These are phyloP conservation scores for Myotis vivesi DNA, from an alignment of 2,797 vertebrate species.

Conservation along the genomic window DNA sequence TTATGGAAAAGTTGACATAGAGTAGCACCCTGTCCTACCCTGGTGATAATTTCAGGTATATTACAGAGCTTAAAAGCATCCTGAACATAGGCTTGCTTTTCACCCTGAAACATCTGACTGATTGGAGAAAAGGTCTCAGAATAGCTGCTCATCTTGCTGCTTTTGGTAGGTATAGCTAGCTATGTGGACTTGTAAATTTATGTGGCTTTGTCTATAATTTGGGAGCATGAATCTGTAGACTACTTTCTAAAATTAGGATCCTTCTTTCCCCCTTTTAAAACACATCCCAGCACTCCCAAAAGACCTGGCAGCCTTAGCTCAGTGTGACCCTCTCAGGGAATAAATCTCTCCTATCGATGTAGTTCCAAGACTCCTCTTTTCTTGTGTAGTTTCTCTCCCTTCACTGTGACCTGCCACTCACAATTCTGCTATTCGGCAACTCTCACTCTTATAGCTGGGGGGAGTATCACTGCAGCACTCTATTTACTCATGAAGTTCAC, in stretches of 20 bases:
- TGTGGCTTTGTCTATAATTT: conserved; percentile 45
- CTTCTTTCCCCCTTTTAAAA: neutral
- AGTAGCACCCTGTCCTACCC: conserved; percentile 66
- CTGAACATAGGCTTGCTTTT: neutral
- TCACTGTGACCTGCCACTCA: neutral
- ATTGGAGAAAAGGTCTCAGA: conserved; percentile 33
- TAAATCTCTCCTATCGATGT: neutral
- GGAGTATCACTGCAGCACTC: neutral
- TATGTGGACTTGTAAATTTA: conserved; percentile 50
- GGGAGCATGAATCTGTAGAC: conserved; percentile 53
- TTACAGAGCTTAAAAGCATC: conserved; percentile 16
- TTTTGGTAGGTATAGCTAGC: conserved; percentile 40
- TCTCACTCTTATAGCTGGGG: neutral
- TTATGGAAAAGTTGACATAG: conserved; percentile 63
- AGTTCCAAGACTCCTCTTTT: conserved; percentile 17
- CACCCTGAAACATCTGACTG: neutral
- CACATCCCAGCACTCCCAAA: neutral
- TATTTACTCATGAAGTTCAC: neutral
- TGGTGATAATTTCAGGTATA: conserved; percentile 6
- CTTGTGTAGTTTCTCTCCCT: neutral
- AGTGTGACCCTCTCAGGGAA: neutral
- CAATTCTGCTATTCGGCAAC: neutral
- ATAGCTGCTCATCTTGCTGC: conserved; percentile 18
- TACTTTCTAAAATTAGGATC: conserved; percentile 45
- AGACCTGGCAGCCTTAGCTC: conserved; percentile 29